Evolutionary conservation across 2,113 vertebrate genomes (phyloP).

Genomic region (Copsychus sechellarum): DNA sequence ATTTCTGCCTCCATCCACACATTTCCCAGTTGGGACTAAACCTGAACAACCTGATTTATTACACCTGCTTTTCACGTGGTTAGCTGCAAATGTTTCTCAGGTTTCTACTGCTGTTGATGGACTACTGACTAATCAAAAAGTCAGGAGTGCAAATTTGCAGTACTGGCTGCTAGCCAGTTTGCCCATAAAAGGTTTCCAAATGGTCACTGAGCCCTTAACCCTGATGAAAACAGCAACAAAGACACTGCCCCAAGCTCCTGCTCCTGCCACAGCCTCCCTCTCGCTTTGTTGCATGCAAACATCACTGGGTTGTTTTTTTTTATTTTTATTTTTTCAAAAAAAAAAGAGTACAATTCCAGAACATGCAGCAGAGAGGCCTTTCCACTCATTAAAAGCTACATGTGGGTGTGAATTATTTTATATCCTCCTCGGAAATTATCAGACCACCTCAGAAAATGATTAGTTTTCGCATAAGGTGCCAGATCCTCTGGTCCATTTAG

Average conservation of each 20-base stretch:
- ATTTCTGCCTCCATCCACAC: conserved; percentile 34
- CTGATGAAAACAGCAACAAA: conserved; percentile 60
- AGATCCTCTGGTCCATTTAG: conserved; percentile 67
- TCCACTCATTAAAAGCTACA: conserved; percentile 43
- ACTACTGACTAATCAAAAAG: conserved; percentile 72
- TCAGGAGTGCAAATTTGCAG: conserved; percentile 65
- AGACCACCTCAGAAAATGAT: conserved; percentile 55
- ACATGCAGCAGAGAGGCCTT: background rate
- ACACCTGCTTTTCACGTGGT: conserved; percentile 68
- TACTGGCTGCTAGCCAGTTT: conserved; percentile 64
- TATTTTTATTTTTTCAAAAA: background rate
- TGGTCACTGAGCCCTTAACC: conserved; percentile 62
- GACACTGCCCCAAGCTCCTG: conserved; percentile 33
- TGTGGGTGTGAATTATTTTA: conserved; percentile 58
- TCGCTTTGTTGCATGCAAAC: background rate
- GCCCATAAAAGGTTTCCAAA: conserved; percentile 67
- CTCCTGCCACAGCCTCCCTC: background rate
- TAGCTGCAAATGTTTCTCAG: conserved; percentile 70
- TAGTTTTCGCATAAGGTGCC: conserved; percentile 56
- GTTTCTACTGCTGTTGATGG: conserved; percentile 62
- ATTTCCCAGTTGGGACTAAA: conserved; percentile 67
- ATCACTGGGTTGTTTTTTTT: background rate
- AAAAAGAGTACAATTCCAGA: background rate
- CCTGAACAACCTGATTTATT: conserved; percentile 69
- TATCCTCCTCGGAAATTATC: conserved; percentile 54